Conservation (phyloP, 2,797 vertebrate species). For the Helostoma temminkii region DNA sequence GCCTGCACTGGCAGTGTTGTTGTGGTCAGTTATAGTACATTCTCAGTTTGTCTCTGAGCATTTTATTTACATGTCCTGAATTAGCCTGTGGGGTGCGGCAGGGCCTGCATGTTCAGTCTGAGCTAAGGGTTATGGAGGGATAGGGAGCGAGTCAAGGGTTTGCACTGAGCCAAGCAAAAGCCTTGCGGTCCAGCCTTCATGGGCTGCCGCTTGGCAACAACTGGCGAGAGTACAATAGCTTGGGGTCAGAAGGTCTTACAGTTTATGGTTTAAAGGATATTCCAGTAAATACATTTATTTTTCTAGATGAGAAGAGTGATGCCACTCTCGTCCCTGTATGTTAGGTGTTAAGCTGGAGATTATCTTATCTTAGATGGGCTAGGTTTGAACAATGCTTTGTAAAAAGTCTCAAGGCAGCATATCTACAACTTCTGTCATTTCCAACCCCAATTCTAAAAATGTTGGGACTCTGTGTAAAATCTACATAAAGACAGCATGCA, state of each 20-base stretch:
- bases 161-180: conserved; percentile 38
- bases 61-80: conserved; percentile 74
- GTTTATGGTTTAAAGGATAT: too few relatives aligned
- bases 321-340: too few relatives aligned
- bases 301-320: not conserved
- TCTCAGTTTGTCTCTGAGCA: conserved; percentile 52
- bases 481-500: too few relatives aligned
- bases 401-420: too few relatives aligned
- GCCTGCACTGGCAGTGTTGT: conserved; percentile 52
- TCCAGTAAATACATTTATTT: not conserved
- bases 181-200: conserved; percentile 12
- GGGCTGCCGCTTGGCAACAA: conserved; percentile 24
- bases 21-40: conserved; percentile 60
- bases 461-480: too few relatives aligned
- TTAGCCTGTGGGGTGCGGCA: conserved; percentile 62
- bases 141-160: conserved; percentile 35
- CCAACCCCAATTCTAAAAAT: too few relatives aligned
- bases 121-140: conserved; percentile 45
- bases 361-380: too few relatives aligned
- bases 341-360: too few relatives aligned
- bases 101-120: conserved; percentile 39
- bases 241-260: too few relatives aligned
- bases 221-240: conserved; percentile 2
- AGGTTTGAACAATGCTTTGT: too few relatives aligned
- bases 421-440: too few relatives aligned